These are phyloP conservation scores for Eubasilissa splendida DNA, from an alignment of 2,888 invertebrate genomes.

Conservation along the genomic window DNA sequence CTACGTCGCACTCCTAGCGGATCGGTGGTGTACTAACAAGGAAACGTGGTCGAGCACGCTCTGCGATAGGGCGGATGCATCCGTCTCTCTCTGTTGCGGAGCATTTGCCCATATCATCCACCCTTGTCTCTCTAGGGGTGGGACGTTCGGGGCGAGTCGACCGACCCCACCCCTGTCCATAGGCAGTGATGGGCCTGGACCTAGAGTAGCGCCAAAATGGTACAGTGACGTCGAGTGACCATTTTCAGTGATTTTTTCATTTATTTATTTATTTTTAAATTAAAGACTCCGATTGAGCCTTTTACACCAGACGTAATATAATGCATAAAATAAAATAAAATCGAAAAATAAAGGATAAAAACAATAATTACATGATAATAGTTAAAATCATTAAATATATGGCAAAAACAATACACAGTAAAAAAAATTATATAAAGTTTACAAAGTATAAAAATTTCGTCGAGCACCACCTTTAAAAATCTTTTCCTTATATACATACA, in stretches of 20 bases:
- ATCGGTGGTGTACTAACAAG: constrained; percentile 55
- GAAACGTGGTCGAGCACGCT: constrained; percentile 43
- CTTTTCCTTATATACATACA: no score
- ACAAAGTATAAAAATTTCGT: no score
- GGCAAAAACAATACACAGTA: no score
- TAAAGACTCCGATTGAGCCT: no score
- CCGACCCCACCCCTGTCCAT: constrained; percentile 41
- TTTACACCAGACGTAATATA: no score
- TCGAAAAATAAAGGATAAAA: no score
- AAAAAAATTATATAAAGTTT: no score
- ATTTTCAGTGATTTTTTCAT: neutral
- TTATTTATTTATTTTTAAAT: no score
- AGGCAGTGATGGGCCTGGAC: neutral
- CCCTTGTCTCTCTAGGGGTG: constrained; percentile 45
- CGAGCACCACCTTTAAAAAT: no score
- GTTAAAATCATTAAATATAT: no score
- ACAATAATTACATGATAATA: no score
- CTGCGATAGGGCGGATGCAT: constrained; percentile 41
- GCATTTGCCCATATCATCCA: constrained; percentile 13
- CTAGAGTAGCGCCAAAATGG: constrained; percentile 27
- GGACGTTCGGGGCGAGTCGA: constrained; percentile 36
- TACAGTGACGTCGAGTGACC: constrained; percentile 20
- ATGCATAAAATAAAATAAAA: no score
- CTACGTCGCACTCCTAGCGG: constrained; percentile 57
- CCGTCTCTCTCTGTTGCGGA: constrained; percentile 38